Base-by-base conservation (phyloP, 1,140 invertebrate genomes). In the Drosophila willistoni region DNA sequence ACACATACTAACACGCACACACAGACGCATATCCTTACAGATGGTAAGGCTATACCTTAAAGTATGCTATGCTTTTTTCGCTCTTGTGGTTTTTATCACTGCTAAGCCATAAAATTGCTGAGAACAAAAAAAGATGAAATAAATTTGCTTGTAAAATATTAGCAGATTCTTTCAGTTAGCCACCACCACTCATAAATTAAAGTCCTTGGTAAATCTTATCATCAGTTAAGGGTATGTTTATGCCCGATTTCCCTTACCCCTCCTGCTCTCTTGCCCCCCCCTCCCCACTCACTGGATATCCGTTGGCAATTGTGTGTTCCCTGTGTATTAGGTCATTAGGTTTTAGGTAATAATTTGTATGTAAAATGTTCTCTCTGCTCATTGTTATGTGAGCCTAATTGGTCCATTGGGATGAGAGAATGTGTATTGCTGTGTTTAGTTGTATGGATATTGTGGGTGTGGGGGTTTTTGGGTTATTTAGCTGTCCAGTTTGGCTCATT, bases 311-410 rank as follows among this genome's bases (percentile, higher is more conserved):
- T 83, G 79, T 84, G 64, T 56, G 25, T 39, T 47, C 55, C 14
- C 84, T 84, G 84, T 85, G 80, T 85, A 81, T 85, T 81, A 80
- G 81, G 81, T 81, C 81, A 85, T 85, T 85, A 85, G 81, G 81
- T 78, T 76, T 85, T 51, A 51, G 44, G 81, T 85, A 85, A 85
- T 85, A 85, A 85, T 85, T 85, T 85, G 81, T 79, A 79, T 83
- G 81, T 83, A 83, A 79, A 83, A 67, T 71, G 73, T 66, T 75
- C 74, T 77, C 79, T 84, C 84, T 84, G 81, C 77, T 84, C 81
- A 84, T 84, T 84, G 81, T 84, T 84, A 84, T 69, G 70, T 34
- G 36, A 64, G 67, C 73, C 68, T 84, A 82, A 82, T 82, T 56
- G 77, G 56, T 73, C 69, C 73, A 73, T 73, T 63, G 29, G 66